Evolutionary conservation across 2,797 vertebrate species (phyloP).

Genomic region (Phoebastria nigripes): DNA sequence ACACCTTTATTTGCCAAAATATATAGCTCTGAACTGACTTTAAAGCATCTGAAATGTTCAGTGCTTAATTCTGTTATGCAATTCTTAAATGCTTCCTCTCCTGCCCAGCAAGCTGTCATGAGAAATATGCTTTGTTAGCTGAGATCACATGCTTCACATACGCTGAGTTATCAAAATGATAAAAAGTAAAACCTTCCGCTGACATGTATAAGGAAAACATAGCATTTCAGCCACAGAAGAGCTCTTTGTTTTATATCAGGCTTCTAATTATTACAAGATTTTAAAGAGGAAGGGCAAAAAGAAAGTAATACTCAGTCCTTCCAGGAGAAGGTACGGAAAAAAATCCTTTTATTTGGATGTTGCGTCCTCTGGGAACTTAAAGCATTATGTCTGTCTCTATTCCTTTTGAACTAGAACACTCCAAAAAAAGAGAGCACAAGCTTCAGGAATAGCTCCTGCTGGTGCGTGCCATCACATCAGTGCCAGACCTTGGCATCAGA

Average conservation of each 20-base stretch:
- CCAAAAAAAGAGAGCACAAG: background rate
- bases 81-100: background rate
- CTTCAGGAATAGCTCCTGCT: background rate
- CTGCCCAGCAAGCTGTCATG: background rate
- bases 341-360: background rate
- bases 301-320: background rate
- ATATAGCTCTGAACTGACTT: background rate
- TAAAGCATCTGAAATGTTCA: background rate
- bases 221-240: background rate
- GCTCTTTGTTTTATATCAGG: background rate
- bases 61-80: background rate
- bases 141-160: background rate
- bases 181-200: background rate
- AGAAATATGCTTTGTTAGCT: background rate
- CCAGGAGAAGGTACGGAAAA: background rate
- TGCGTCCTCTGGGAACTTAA: background rate
- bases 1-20: background rate
- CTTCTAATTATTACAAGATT: background rate
- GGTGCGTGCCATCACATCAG: background rate
- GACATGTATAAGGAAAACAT: background rate
- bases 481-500: background rate
- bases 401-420: background rate
- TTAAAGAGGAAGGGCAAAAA: background rate
- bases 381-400: background rate
- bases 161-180: background rate